Evolutionary conservation across 2,797 vertebrate species (phyloP).

Genomic region (Apogon talboti): DNA sequence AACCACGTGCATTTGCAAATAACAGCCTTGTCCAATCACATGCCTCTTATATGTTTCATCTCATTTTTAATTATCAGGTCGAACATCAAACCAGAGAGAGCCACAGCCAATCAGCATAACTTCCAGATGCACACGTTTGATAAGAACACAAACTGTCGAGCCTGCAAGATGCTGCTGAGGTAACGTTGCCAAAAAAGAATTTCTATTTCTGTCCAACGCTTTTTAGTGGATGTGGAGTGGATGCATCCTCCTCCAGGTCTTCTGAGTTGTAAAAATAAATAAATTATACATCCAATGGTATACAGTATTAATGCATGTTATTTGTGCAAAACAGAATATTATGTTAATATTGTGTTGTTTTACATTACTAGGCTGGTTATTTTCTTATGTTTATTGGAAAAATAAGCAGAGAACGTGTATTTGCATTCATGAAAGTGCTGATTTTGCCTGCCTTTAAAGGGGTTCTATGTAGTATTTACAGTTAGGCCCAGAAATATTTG

Average conservation of each 20-base stretch:
- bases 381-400: too few species aligned
- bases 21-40: not conserved
- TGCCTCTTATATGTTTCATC: conserved; percentile 1
- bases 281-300: not conserved
- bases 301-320: not conserved
- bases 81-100: conserved; percentile 97
- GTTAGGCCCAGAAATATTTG: too few species aligned
- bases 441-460: too few species aligned
- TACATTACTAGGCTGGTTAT: too few species aligned
- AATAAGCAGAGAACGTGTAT: too few species aligned
- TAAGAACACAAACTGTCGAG: conserved; percentile 95
- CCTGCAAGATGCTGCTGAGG: conserved; percentile 97
- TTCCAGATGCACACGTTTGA: conserved; percentile 99
- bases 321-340: not conserved
- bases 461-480: too few species aligned
- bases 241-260: not conserved
- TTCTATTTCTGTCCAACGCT: too few species aligned
- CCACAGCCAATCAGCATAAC: conserved; percentile 95
- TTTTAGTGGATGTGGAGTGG: not conserved
- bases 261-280: not conserved
- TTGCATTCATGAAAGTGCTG: too few species aligned
- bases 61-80: conserved; percentile 83
- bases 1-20: too few species aligned
- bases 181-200: conserved; percentile 57
- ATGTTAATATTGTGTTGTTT: too few species aligned